Conservation (phyloP, 2,113 vertebrate genomes). For the Microtus ochrogaster region DNA sequence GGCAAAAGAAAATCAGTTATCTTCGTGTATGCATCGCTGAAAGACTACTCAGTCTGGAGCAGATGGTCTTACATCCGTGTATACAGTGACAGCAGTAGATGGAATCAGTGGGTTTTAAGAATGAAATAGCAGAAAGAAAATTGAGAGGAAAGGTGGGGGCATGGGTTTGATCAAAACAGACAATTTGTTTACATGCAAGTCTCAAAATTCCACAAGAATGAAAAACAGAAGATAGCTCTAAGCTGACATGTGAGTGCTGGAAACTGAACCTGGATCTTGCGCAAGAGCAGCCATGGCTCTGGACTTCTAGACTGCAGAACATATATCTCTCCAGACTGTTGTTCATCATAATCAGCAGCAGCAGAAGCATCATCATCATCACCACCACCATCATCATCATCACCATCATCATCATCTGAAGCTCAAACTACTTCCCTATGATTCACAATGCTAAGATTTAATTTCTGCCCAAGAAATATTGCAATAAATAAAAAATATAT, state of each 20-base stretch:
- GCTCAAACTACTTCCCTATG: background rate
- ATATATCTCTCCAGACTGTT: background rate
- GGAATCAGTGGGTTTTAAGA: background rate
- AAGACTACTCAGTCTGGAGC: background rate
- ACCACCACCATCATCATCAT: background rate
- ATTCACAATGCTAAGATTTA: background rate
- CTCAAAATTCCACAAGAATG: background rate
- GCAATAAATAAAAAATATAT: background rate
- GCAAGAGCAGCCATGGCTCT: background rate
- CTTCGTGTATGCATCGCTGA: background rate
- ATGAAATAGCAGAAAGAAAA: background rate
- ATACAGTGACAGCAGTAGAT: rapidly evolving
- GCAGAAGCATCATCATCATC: too few species aligned
- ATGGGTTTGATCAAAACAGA: background rate
- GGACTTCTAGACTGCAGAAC: background rate
- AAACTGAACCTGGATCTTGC: background rate
- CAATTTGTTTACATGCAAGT: background rate
- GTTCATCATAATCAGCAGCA: too few species aligned
- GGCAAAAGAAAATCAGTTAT: background rate
- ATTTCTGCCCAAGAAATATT: background rate
- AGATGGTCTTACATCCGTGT: background rate
- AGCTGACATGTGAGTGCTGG: background rate
- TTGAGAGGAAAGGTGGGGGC: background rate
- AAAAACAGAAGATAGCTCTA: background rate
- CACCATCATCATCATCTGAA: background rate